These are phyloP conservation scores for Talpa occidentalis DNA, from an alignment of 2,113 vertebrate species.

Conservation along the genomic window DNA sequence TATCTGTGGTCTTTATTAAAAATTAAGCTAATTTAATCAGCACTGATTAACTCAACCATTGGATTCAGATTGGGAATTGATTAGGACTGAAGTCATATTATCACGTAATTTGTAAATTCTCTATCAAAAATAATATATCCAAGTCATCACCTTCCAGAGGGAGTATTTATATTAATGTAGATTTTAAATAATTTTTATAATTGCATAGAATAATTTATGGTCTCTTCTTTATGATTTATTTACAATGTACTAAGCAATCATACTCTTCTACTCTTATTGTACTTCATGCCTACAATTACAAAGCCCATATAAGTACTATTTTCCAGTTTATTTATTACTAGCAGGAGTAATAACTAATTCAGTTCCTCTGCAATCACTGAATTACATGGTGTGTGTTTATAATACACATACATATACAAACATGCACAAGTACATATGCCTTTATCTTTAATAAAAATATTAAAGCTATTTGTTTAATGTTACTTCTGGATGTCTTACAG, in stretches of 20 bases:
- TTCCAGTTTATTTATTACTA: not conserved
- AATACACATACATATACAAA: not conserved
- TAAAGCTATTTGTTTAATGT: not conserved
- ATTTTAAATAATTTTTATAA: not conserved
- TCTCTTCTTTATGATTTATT: not conserved
- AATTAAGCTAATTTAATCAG: slow-evolving; percentile 53
- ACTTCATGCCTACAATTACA: not conserved
- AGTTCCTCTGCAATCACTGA: not conserved
- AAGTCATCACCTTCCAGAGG: not conserved
- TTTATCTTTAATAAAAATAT: not conserved
- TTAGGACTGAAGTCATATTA: slow-evolving; percentile 19
- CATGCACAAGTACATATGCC: not conserved
- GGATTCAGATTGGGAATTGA: not conserved
- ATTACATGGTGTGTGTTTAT: not conserved
- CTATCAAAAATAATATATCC: not conserved
- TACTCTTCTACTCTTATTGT: not conserved
- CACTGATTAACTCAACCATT: slow-evolving; percentile 29
- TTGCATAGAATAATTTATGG: not conserved
- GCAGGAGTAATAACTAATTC: not conserved
- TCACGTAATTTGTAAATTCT: not conserved
- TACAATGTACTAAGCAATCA: not conserved
- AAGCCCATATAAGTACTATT: not conserved
- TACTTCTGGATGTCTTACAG: not conserved
- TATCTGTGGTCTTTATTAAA: slow-evolving; percentile 39
- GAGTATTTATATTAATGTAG: not conserved